A percentile compares a stretch with the other conserved stretches of the same genome.
Evolutionary conservation across 2,797 vertebrate species (phyloP).

Genomic region (Eospalax fontanierii): DNA sequence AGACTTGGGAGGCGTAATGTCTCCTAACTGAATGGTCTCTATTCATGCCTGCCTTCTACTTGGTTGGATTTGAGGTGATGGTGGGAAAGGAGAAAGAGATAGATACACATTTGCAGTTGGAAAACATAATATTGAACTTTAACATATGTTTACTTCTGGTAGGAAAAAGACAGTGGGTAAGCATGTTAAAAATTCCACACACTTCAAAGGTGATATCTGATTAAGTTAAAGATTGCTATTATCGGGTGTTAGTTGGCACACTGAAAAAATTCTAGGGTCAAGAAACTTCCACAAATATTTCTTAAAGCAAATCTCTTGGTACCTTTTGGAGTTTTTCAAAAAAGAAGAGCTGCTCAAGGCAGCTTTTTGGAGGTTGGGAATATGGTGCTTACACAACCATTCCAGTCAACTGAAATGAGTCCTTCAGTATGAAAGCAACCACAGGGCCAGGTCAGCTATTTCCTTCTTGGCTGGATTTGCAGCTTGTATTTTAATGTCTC

Average conservation of each 20-base stretch:
- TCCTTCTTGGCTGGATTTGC: slow-evolving; percentile 29
- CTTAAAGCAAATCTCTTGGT: slow-evolving; percentile 83
- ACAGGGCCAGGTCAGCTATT: fast-evolving
- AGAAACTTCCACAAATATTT: slow-evolving; percentile 85
- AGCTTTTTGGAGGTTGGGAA: slow-evolving; percentile 45
- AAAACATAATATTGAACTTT: slow-evolving; percentile 62
- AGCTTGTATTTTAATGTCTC: slow-evolving; percentile 11
- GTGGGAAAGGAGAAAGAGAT: not conserved
- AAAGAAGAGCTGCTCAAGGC: slow-evolving; percentile 67
- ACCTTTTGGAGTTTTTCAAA: slow-evolving; percentile 42
- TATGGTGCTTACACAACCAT: not conserved
- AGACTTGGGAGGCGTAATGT: not conserved
- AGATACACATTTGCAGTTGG: not conserved
- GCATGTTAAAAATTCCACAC: slow-evolving; percentile 82
- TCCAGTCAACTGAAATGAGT: slow-evolving; percentile 68
- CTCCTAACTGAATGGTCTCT: not conserved
- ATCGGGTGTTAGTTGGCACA: slow-evolving; percentile 85
- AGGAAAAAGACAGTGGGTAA: too few relatives aligned
- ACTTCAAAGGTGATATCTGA: slow-evolving; percentile 84
- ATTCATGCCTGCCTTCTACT: not conserved
- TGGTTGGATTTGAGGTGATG: slow-evolving; percentile 48
- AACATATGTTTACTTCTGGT: not conserved
- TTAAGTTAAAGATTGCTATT: slow-evolving; percentile 85
- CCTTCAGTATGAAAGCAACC: slow-evolving; percentile 47
- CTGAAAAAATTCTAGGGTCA: slow-evolving; percentile 83